Conservation (phyloP, 2,797 vertebrate genomes). For the Thripadectes ignobilis region DNA sequence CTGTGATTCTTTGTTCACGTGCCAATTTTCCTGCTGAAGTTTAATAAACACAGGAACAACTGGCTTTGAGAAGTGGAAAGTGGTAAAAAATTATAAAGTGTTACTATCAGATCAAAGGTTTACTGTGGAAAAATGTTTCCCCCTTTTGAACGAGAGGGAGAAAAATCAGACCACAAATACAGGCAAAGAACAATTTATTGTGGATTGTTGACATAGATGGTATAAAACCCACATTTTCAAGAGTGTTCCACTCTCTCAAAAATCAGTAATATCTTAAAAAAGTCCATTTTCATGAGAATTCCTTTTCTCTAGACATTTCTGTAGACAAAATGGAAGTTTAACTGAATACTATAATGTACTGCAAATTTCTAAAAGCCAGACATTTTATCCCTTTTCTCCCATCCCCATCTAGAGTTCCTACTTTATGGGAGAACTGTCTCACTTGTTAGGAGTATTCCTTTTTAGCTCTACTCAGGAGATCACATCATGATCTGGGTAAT, state of each 20-base stretch:
- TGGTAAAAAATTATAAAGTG: not conserved
- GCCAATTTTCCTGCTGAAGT: not conserved
- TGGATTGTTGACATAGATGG: not conserved
- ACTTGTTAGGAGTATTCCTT: not conserved
- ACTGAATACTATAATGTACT: not conserved
- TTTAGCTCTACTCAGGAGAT: not conserved
- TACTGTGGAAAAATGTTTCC: not conserved
- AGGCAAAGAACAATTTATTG: not conserved
- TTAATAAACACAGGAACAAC: not conserved
- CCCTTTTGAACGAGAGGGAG: not conserved
- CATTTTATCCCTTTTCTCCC: not conserved
- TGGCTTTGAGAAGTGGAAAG: not conserved
- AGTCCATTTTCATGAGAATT: rapidly evolving
- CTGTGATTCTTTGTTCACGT: not conserved
- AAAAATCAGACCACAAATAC: not conserved
- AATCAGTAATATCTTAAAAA: not conserved
- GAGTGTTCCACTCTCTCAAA: not conserved
- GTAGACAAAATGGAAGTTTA: not conserved
- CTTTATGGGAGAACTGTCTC: not conserved
- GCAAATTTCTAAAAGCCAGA: not conserved
- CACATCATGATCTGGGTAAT: not conserved
- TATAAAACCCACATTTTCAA: not conserved
- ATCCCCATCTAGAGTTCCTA: not conserved
- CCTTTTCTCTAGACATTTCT: not conserved
- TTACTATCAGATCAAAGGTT: not conserved